Evolutionary conservation across 2,797 vertebrate species (phyloP).

Genomic region (Odontamblyopus lacepedii): DNA sequence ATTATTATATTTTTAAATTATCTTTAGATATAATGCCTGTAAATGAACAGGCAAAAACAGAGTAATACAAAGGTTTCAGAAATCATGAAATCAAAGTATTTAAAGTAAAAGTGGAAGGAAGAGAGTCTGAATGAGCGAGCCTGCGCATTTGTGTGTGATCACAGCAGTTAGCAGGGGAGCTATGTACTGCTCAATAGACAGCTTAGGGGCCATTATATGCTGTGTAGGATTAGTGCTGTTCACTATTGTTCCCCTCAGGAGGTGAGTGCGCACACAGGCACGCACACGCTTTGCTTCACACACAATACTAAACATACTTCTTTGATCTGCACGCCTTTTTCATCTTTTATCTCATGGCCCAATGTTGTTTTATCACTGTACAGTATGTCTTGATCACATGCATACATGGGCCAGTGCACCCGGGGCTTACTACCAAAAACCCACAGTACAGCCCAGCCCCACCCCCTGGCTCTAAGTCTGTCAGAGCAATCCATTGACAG

Average conservation of each 20-base stretch:
- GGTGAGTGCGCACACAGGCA: conserved; percentile 51
- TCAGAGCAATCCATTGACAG: conserved; percentile 75
- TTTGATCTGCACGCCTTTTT: not conserved
- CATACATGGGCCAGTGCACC: conserved; percentile 6
- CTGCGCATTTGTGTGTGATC: conserved; percentile 80
- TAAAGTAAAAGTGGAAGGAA: not conserved
- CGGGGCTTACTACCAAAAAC: not conserved
- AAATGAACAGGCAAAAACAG: not conserved
- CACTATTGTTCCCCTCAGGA: conserved; percentile 69
- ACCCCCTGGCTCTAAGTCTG: conserved; percentile 48
- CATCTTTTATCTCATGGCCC: not conserved
- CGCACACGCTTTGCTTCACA: conserved; percentile 12
- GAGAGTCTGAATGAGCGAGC: conserved; percentile 41
- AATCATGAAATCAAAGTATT: not conserved
- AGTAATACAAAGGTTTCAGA: not conserved
- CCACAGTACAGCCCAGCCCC: not conserved
- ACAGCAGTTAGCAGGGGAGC: conserved; percentile 75
- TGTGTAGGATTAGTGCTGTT: conserved; percentile 67
- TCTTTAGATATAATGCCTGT: not conserved
- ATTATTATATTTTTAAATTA: not conserved
- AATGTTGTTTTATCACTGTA: not conserved
- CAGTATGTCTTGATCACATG: conserved; percentile 11
- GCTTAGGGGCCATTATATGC: conserved; percentile 89
- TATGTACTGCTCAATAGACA: conserved; percentile 85
- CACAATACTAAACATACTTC: conserved; percentile 7